These are phyloP conservation scores for Xenopus tropicalis DNA, from an alignment of 2,113 vertebrate genomes.

Conservation along the genomic window UCB_Xtro_10.0 CM004450.2:31942501-31943000, in stretches of 20 bases:
- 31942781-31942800: background rate
- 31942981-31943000: no score
- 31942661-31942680: background rate
- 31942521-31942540: no score
- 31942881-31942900: no score
- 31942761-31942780: background rate
- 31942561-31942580: background rate
- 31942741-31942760: background rate
- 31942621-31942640: background rate
- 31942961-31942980: no score
- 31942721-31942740: background rate
- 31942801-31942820: background rate
- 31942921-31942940: no score
- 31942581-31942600: background rate
- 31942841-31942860: no score
- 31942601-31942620: background rate
- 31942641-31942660: background rate
- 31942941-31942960: no score
- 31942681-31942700: conserved; percentile 10
- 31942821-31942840: no score
- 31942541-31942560: no score
- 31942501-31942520: no score
- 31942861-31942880: no score
- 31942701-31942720: background rate
- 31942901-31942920: no score